Percentiles rank a stretch among this genome's conserved stretches.
Evolutionary conservation across 2,113 vertebrate genomes (phyloP).

Genomic region (Artemisiospiza belli): DNA sequence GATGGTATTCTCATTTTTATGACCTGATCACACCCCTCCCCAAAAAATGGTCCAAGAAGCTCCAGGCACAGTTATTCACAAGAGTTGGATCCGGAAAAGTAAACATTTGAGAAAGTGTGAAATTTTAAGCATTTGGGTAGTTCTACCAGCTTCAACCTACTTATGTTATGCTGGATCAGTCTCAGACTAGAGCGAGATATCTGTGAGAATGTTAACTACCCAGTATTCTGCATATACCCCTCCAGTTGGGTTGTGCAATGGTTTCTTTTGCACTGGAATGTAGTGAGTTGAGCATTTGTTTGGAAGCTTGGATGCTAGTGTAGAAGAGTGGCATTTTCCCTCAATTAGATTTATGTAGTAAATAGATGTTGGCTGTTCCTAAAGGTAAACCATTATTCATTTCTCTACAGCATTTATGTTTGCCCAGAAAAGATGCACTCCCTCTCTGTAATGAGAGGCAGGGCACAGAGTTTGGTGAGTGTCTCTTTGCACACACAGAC

Average conservation of each 20-base stretch:
- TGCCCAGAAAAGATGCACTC: background rate
- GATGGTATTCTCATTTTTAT: slow-evolving; percentile 7
- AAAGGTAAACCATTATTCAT: background rate
- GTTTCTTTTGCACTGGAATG: background rate
- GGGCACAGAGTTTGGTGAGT: background rate
- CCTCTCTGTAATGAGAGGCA: background rate
- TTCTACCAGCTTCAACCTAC: background rate
- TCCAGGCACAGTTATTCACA: background rate
- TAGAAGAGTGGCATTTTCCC: background rate
- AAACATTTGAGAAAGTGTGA: slow-evolving; percentile 41
- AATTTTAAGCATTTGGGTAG: slow-evolving; percentile 24
- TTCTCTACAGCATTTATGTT: background rate
- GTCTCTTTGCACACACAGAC: background rate
- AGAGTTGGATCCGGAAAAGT: slow-evolving; percentile 10
- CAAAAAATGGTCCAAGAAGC: background rate
- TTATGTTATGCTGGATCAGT: background rate
- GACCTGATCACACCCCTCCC: background rate
- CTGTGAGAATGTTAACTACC: slow-evolving; percentile 22
- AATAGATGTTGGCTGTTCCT: background rate
- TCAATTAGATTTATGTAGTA: background rate
- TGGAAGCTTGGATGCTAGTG: background rate
- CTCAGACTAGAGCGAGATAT: background rate
- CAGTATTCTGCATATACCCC: background rate
- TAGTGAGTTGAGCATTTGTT: background rate
- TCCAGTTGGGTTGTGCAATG: background rate